phyloP scores from a whole-genome alignment of 2,888 invertebrate genomes.

The Pristionchus mayeri region DNA sequence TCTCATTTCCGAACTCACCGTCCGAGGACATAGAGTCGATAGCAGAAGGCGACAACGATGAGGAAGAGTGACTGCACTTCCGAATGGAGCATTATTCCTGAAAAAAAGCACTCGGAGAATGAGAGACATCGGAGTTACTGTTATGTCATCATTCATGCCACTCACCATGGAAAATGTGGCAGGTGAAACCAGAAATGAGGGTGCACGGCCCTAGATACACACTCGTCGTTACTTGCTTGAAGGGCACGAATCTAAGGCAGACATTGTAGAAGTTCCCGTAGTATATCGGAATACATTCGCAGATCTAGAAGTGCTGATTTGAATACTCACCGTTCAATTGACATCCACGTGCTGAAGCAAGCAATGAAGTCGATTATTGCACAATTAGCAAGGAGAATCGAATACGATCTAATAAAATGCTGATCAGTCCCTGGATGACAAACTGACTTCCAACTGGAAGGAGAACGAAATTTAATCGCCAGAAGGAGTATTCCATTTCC shows the following conservation, averaged over 20 bases:
- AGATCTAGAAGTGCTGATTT: too few species aligned
- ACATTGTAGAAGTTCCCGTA: neutral
- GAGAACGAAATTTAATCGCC: neutral
- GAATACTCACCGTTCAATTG: neutral
- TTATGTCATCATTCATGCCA: too few species aligned
- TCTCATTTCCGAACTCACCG: neutral
- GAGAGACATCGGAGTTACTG: too few species aligned
- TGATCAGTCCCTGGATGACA: too few species aligned
- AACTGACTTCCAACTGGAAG: conserved; percentile 20
- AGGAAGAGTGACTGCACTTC: neutral
- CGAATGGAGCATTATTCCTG: neutral
- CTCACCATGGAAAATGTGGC: neutral
- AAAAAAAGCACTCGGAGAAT: neutral
- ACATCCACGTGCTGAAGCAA: neutral
- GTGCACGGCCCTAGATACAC: neutral
- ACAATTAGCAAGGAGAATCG: neutral
- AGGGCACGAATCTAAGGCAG: neutral
- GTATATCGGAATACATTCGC: too few species aligned
- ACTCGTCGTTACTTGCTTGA: neutral
- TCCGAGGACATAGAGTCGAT: conserved; percentile 19
- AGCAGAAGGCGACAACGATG: neutral
- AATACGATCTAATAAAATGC: neutral
- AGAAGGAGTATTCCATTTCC: neutral
- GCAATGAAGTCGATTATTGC: neutral
- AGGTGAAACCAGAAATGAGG: neutral